Base-by-base conservation (phyloP, 2,888 invertebrate genomes). In the Trachelus troglodyta region DNA sequence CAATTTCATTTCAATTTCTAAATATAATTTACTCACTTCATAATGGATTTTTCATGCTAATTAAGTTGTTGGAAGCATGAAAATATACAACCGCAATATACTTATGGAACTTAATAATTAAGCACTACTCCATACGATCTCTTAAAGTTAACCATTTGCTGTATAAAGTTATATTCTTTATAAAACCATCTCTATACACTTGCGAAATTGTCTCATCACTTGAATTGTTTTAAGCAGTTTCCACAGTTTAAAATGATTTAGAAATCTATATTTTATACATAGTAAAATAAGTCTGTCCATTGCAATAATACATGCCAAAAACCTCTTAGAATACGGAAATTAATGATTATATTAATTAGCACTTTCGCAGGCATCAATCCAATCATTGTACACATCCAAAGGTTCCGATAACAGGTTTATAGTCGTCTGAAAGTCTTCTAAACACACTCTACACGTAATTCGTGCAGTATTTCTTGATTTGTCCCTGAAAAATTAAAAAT, bases 291-390 rank as follows among this genome's bases (percentile, higher is more conserved):
- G 56, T 4, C 2, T 23, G 56, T 56, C 23, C 2, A 56, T 56
- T 56, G 56, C 56, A 56, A 56, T 23, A 56, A 56, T 56, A 56
- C 56, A 23, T 56, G 56, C 23, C 56, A 56, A 56, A 56, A 56
- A 23, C 1, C 23, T 56, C 23, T 9, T 23, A 1, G 56, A 6
- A 56, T 56, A 56, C 12, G 31, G 31, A 71, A 71, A 35, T 30
- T 71, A 35, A 56, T 37, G 4, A 40, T 73, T 33, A 56, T 37
- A 92, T 93, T 92, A 95, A 92, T 98, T 99, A 78, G 98, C 99
- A 87, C 94, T 95, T 94, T 99, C 99, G 93, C 99, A 99, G 0
- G 99, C 99, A 93, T 99, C 99, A 80, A 99, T 98, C 99, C 99
- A 99, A 91, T 99, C 99, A 92, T 99, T 98, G 91, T 99, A 99